These are phyloP conservation scores for Rhopalosiphum padi DNA, from an alignment of 1,140 invertebrate species.

Conservation along the genomic window DNA sequence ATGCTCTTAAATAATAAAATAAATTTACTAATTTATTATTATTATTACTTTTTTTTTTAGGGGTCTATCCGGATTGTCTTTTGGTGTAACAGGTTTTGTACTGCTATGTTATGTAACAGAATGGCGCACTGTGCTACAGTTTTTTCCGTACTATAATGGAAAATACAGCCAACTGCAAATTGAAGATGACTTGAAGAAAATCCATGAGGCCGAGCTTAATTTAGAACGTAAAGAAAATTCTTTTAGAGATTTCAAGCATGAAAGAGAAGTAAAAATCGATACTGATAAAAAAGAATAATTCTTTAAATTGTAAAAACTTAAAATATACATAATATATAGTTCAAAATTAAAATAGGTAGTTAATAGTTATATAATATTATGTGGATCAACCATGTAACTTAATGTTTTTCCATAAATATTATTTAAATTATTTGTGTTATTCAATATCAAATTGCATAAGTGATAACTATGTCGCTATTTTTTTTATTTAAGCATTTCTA, in stretches of 20 bases:
- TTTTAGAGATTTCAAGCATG: background rate
- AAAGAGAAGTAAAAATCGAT: background rate
- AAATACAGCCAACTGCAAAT: background rate
- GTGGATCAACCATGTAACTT: background rate
- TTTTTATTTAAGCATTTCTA: background rate
- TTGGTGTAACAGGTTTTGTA: slow-evolving; percentile 29
- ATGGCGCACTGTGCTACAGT: slow-evolving; percentile 33
- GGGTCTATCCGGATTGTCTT: background rate
- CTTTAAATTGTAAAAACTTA: no score
- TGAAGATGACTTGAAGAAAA: background rate
- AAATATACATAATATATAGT: no score
- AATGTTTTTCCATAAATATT: background rate
- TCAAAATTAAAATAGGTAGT: background rate
- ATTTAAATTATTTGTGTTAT: background rate
- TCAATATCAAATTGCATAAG: background rate
- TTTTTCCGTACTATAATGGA: background rate
- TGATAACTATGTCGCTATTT: background rate
- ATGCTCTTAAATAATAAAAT: background rate
- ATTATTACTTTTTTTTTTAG: background rate
- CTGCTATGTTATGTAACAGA: slow-evolving; percentile 8
- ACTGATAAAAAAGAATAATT: background rate
- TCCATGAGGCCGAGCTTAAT: background rate
- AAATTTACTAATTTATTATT: background rate
- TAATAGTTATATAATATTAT: background rate
- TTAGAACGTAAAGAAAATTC: background rate